Conservation (phyloP, 1,140 invertebrate species). For the Gryllus bimaculatus region DNA sequence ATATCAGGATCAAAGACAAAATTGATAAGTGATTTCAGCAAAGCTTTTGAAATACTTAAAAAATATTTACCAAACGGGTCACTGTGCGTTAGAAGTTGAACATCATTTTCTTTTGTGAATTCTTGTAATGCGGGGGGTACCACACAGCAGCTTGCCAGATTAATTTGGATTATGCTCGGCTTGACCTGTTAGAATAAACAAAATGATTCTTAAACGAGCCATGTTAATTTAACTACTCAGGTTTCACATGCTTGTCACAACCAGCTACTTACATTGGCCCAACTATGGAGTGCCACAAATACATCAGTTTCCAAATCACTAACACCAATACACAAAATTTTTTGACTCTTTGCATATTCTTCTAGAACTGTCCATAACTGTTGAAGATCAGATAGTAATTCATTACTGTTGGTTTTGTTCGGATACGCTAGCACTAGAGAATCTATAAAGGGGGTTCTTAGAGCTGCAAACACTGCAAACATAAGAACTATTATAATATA, state of each 20-base stretch:
- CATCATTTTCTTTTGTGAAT: conserved; percentile 82
- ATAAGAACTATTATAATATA: conserved; percentile 22
- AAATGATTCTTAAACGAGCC: not conserved
- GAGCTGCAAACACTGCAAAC: conserved; percentile 50
- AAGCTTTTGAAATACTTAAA: not conserved
- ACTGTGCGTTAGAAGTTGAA: conserved; percentile 90
- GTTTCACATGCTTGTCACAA: not conserved
- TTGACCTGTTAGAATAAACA: conserved; percentile 48
- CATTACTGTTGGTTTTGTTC: conserved; percentile 39
- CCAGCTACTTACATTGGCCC: conserved; percentile 48
- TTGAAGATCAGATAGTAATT: conserved; percentile 50
- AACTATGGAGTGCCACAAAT: conserved; percentile 66
- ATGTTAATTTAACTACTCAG: not conserved
- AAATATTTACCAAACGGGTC: conserved; percentile 69
- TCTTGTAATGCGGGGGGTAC: conserved; percentile 81
- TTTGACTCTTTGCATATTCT: conserved; percentile 50
- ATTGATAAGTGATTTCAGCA: not conserved
- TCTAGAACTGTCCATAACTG: conserved; percentile 65
- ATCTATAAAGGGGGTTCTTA: conserved; percentile 57
- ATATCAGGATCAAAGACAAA: not conserved
- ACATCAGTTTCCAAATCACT: conserved; percentile 76
- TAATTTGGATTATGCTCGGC: conserved; percentile 90
- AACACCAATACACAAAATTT: conserved; percentile 68
- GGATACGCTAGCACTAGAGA: conserved; percentile 66
- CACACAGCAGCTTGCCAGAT: conserved; percentile 89